Base-by-base conservation (phyloP, 2,888 invertebrate species). In the Cremastinae sp. region DNA sequence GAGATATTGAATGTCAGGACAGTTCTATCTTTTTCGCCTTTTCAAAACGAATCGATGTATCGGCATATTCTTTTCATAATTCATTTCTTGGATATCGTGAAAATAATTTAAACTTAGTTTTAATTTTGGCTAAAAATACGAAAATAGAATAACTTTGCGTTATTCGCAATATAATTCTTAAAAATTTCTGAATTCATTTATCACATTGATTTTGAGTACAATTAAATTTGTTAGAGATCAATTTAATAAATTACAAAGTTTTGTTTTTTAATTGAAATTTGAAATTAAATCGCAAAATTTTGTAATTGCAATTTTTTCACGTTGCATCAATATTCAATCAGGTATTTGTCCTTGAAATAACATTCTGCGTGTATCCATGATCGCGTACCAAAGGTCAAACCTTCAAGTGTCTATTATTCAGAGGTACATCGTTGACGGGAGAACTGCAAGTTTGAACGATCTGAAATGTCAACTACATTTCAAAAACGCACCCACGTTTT, bases 301-400 rank as follows among this genome's bases (percentile, higher is more conserved):
- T n/a, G n/a, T n/a, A n/a, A n/a, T n/a, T n/a, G n/a, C n/a, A n/a
- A n/a, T n/a, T n/a, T n/a, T n/a, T n/a, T n/a, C n/a, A n/a, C n/a
- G n/a, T n/a, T 41, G 10, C 41, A 41, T 1, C n/a, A 41, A 55
- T 49, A 12, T 28, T 56, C 41, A 39, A 14, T 41, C 20, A 41
- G 43, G 43, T 58, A n/a, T n/a, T n/a, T n/a, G n/a, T n/a, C 51
- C 35, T 72, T 37, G n/a, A n/a, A 65, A 37, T 45, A 71, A 71
- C 56, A 56, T 71, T 71, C 45, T 4, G 43, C 14, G 49, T n/a
- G 20, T 37, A 20, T 35, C n/a, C 22, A 22, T 41, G 20, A 12
- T n/a, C 51, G 10, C 9, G 51, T 16, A 53, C 51, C 73, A 55
- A 66, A 35, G 64, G 49, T 64, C 66, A 53, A 37, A 28, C 43